Conservation (phyloP, 2,113 vertebrate genomes). For the Cheilinus undulatus region DNA sequence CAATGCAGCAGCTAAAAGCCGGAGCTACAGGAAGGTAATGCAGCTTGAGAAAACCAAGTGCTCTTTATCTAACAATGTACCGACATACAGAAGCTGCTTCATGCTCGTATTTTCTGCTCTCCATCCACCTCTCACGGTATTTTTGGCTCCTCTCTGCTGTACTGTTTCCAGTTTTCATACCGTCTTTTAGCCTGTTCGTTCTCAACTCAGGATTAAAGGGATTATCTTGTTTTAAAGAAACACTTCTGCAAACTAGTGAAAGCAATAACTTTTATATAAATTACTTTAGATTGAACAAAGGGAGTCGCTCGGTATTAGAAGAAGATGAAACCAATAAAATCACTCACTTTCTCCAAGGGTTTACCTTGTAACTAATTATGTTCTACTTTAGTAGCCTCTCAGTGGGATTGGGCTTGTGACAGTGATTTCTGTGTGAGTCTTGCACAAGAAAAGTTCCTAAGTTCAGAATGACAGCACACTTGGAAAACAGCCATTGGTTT, state of each 20-base stretch:
- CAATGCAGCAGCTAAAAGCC: slow-evolving; percentile 54
- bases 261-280: too few relatives aligned
- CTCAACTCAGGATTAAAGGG: too few relatives aligned
- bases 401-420: too few relatives aligned
- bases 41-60: slow-evolving; percentile 42
- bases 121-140: slow-evolving; percentile 2
- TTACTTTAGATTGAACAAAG: too few relatives aligned
- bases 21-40: slow-evolving; percentile 29
- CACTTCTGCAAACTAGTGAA: neutral
- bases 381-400: neutral
- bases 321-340: too few relatives aligned
- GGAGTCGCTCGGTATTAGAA: too few relatives aligned
- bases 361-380: neutral
- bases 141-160: neutral
- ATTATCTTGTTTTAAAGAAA: too few relatives aligned
- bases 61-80: slow-evolving; percentile 32
- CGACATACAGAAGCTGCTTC: slow-evolving; percentile 27
- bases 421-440: neutral
- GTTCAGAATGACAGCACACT: neutral
- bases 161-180: neutral
- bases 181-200: neutral
- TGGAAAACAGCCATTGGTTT: neutral
- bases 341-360: too few relatives aligned
- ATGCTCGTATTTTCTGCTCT: slow-evolving; percentile 7
- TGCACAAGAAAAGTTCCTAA: neutral